Conservation (phyloP, 2,113 vertebrate genomes). For the Daboia siamensis region DNA sequence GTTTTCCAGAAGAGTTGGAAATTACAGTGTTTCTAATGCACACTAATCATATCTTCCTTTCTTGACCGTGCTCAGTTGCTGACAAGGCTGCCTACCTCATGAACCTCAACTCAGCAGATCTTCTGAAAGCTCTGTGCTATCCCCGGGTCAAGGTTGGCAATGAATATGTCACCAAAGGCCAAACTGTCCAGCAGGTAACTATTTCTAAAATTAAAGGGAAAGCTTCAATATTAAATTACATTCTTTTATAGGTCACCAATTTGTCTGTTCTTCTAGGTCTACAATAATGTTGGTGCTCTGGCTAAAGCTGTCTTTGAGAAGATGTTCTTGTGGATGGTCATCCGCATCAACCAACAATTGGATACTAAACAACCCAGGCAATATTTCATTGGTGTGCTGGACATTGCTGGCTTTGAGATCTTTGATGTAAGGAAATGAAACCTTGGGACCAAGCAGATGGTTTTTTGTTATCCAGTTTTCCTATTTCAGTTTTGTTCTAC, state of each 20-base stretch:
- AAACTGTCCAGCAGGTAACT: conserved; percentile 82
- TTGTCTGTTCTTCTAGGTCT: conserved; percentile 51
- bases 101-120: conserved; percentile 82
- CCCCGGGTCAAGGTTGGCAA: conserved; percentile 86
- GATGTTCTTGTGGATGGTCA: conserved; percentile 86
- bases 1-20: not conserved
- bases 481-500: not conserved
- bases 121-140: conserved; percentile 82
- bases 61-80: conserved; percentile 65
- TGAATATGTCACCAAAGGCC: conserved; percentile 54
- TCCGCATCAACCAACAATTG: conserved; percentile 69
- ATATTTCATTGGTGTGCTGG: conserved; percentile 70
- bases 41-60: not conserved
- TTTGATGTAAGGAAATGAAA: conserved; percentile 66
- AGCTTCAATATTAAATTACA: not conserved
- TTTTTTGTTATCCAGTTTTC: not conserved
- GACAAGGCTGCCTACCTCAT: conserved; percentile 82
- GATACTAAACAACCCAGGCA: conserved; percentile 72
- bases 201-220: not conserved
- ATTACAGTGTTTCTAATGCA: not conserved
- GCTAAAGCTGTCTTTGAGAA: conserved; percentile 75
- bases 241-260: not conserved
- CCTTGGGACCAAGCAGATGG: not conserved
- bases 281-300: conserved; percentile 66
- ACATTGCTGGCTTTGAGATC: conserved; percentile 73